phyloP scores from a whole-genome alignment of 2,888 invertebrate species.

The Proisotoma minuta region DNA sequence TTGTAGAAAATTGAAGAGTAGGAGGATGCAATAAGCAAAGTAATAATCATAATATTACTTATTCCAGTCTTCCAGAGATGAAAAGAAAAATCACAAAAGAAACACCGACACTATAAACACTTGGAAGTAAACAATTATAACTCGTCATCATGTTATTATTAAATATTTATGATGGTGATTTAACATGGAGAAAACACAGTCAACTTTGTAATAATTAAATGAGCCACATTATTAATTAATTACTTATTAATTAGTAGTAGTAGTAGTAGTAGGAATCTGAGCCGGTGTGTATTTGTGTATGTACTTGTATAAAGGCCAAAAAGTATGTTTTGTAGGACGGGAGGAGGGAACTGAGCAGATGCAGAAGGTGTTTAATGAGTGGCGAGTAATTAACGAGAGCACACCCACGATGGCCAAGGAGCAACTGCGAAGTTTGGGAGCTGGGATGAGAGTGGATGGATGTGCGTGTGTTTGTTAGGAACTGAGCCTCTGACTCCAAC shows the following conservation, averaged over 20 bases:
- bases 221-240: neutral
- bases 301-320: no score
- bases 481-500: slow-evolving; percentile 8
- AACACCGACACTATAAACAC: slow-evolving; percentile 14
- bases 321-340: neutral
- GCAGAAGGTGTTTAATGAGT: slow-evolving; percentile 47
- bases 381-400: slow-evolving; percentile 47
- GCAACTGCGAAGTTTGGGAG: slow-evolving; percentile 23
- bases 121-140: slow-evolving; percentile 13
- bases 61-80: neutral
- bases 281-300: neutral
- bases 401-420: slow-evolving; percentile 45
- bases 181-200: no score
- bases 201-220: no score
- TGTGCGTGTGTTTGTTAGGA: neutral
- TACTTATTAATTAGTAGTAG: neutral
- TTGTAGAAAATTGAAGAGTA: no score
- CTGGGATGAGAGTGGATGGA: no score
- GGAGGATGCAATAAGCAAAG: no score
- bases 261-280: neutral
- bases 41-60: no score
- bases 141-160: no score
- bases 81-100: neutral
- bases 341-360: slow-evolving; percentile 41
- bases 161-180: no score